Evolutionary conservation across 2,113 vertebrate species (phyloP), one percentile per base, ranked within the genome.

Genomic region (Steatornis caripensis): DNA sequence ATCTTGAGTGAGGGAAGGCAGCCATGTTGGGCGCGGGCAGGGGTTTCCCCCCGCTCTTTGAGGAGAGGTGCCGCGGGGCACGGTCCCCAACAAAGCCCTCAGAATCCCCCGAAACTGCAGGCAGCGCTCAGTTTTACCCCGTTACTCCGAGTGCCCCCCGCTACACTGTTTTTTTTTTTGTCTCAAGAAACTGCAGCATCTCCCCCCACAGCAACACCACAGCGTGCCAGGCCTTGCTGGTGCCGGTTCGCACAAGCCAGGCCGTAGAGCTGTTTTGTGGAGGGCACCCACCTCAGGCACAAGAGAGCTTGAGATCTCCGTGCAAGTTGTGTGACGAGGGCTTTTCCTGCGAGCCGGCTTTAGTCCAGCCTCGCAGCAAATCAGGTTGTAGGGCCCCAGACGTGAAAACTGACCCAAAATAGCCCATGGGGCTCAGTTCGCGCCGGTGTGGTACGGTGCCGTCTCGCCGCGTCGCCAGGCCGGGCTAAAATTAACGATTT

Each of bases 391-490:
- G 43, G 53, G 36, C 32, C 30, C 26, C 58, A 37, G 46, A 23
- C 15, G 4, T 24, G 48, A 65, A 79, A 72, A 7, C 6, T 0
- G 1, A 11, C 24, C 23, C 9, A 41, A 10, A 21, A 15, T 62
- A 48, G 22, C 13, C 61, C 3, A 15, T 11, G 18, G 53, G 53
- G 39, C 27, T 32, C 10, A 0, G 17, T 15, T 36, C 2, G 1
- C 21, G 16, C 5, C 0, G 9, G 6, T 20, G 16, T 22, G 6
- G 27, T 24, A 16, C 22, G 15, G n/a, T 7, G 9, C 12, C 1
- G 1, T 7, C 82, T 19, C 6, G 23, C 26, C 58, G 1, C 0
- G 0, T 20, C 8, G 39, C n/a, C 39, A 17, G 46, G 32, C 41
- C 2, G 8, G 49, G 27, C 13, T 18, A 70, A 65, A 60, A n/a